These are phyloP conservation scores for Azemiops feae DNA, from an alignment of 2,113 vertebrate species.

Conservation along the genomic window DNA sequence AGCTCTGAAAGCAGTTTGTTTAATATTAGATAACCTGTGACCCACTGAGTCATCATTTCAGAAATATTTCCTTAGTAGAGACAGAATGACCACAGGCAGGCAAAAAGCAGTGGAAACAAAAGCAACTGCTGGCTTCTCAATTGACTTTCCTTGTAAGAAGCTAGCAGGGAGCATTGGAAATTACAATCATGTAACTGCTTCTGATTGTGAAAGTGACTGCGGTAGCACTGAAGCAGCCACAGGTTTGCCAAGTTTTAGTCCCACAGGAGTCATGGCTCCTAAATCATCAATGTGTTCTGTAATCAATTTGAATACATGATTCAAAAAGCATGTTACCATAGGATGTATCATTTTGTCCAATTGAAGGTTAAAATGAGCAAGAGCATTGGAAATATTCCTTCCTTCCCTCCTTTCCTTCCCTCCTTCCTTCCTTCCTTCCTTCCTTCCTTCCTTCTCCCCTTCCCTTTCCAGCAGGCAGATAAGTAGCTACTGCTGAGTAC, in stretches of 20 bases:
- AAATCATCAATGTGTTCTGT: neutral
- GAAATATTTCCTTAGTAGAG: neutral
- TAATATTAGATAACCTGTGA: neutral
- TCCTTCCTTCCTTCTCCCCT: too few species aligned
- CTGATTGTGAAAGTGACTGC: neutral
- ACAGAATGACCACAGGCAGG: neutral
- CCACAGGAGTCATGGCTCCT: neutral
- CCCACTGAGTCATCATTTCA: neutral
- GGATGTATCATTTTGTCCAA: neutral
- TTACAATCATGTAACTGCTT: neutral
- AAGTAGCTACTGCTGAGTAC: neutral
- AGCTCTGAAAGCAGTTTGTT: neutral
- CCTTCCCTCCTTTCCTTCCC: too few species aligned
- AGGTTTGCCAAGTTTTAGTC: neutral
- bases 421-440: too few species aligned
- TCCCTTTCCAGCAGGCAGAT: neutral
- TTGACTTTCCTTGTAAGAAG: neutral
- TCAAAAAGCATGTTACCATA: neutral
- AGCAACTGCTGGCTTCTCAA: neutral
- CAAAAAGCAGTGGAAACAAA: neutral
- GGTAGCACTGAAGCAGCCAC: neutral
- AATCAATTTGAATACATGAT: neutral
- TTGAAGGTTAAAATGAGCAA: neutral
- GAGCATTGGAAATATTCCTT: neutral
- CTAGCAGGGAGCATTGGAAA: neutral